These are phyloP conservation scores for Melanotaenia boesemani DNA, from an alignment of 2,797 vertebrate genomes.

Conservation along the genomic window DNA sequence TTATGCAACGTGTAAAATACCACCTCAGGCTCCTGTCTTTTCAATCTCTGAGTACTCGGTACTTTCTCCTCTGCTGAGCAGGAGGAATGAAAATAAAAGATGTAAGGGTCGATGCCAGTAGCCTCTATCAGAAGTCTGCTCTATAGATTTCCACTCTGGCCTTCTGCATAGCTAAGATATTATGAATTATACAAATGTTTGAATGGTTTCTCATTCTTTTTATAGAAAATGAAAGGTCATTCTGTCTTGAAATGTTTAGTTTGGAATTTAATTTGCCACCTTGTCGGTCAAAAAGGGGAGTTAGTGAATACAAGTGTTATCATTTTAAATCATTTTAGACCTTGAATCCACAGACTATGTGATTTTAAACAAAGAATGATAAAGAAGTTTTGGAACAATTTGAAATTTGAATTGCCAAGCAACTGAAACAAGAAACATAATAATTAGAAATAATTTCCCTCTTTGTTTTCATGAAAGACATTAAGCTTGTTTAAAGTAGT, in stretches of 20 bases:
- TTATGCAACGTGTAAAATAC: constrained; percentile 38
- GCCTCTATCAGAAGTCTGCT: not conserved
- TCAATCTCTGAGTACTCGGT: constrained; percentile 3
- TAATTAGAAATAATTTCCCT: no score
- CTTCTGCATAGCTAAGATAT: not conserved
- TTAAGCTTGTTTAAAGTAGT: no score
- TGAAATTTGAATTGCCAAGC: no score
- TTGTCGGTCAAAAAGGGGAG: not conserved
- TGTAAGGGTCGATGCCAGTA: not conserved
- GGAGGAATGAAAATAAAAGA: constrained; percentile 52
- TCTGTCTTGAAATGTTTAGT: not conserved
- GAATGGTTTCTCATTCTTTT: no score
- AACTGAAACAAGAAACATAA: no score
- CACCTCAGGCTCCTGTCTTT: constrained; percentile 20
- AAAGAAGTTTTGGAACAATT: no score
- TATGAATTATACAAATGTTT: not conserved
- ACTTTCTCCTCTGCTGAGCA: constrained; percentile 33
- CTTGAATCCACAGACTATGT: not conserved
- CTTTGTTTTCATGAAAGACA: no score
- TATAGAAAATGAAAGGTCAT: not conserved
- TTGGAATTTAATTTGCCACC: not conserved
- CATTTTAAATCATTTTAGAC: not conserved
- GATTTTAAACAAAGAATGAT: not conserved
- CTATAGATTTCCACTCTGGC: not conserved
- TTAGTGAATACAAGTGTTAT: not conserved